Conservation (phyloP, 2,888 invertebrate genomes). For the Morpho helenor region DNA sequence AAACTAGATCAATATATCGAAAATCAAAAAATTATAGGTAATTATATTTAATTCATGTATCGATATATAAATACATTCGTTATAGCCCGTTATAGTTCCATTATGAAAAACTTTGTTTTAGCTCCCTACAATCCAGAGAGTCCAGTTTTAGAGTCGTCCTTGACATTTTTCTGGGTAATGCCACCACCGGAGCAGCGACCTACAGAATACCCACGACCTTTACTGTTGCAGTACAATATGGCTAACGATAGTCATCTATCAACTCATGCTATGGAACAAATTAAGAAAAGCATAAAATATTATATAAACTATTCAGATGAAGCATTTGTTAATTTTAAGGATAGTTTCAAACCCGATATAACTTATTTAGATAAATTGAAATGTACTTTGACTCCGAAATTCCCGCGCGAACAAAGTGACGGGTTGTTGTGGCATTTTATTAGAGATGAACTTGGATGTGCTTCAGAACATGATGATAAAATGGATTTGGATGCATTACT, state of each 20-base stretch:
- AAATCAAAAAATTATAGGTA: too few relatives aligned
- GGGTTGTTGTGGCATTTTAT: slow-evolving; percentile 89
- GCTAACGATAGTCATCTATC: slow-evolving; percentile 90
- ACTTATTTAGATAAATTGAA: slow-evolving; percentile 92
- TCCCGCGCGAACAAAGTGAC: slow-evolving; percentile 89
- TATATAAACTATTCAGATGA: slow-evolving; percentile 81
- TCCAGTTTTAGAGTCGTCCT: slow-evolving; percentile 88
- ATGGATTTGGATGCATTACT: slow-evolving; percentile 80
- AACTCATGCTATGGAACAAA: slow-evolving; percentile 90
- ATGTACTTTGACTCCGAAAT: slow-evolving; percentile 88
- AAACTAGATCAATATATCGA: too few relatives aligned
- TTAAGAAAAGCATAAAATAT: slow-evolving; percentile 91
- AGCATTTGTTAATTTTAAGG: slow-evolving; percentile 65
- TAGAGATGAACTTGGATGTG: slow-evolving; percentile 85
- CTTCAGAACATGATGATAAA: slow-evolving; percentile 83
- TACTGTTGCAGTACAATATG: slow-evolving; percentile 92
- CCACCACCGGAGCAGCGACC: slow-evolving; percentile 97
- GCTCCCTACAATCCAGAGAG: slow-evolving; percentile 92
- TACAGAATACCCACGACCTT: slow-evolving; percentile 94
- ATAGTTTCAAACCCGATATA: slow-evolving; percentile 84
- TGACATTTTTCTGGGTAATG: slow-evolving; percentile 95
- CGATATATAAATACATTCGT: too few relatives aligned
- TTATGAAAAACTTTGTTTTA: slow-evolving; percentile 52
- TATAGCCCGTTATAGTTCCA: not conserved
- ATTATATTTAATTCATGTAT: too few relatives aligned